Evolutionary conservation across 2,797 vertebrate species (phyloP).

Genomic region (Channa striata): DNA sequence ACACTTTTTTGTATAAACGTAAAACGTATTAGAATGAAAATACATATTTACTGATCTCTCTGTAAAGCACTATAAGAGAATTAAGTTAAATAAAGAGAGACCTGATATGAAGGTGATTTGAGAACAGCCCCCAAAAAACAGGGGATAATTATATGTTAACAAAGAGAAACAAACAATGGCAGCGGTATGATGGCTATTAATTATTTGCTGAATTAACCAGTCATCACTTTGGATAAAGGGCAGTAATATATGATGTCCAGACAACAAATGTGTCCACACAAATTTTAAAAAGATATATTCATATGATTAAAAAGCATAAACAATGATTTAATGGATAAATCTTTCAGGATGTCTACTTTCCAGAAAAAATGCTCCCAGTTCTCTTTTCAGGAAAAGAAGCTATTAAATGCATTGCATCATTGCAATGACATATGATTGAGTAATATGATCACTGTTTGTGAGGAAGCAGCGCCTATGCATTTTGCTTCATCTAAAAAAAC

Average conservation of each 20-base stretch:
- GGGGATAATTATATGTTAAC: background rate
- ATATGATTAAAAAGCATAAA: too few relatives aligned
- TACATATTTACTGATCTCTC: background rate
- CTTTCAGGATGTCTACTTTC: background rate
- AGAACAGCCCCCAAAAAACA: background rate
- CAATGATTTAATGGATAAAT: background rate
- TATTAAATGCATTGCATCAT: too few relatives aligned
- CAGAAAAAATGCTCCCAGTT: background rate
- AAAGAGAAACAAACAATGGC: background rate
- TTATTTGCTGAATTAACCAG: slow-evolving; percentile 1
- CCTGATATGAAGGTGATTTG: background rate
- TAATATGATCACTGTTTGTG: background rate
- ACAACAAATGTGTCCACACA: background rate
- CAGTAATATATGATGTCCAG: background rate
- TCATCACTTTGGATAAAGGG: too few relatives aligned
- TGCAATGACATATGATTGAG: background rate
- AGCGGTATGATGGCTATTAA: background rate
- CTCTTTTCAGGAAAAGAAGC: background rate
- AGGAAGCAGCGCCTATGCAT: too few relatives aligned
- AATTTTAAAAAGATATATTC: too few relatives aligned
- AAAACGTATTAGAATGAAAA: background rate
- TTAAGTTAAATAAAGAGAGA: background rate
- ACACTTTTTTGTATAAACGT: slow-evolving; percentile 29
- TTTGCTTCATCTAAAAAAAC: too few relatives aligned
- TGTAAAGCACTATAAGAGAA: background rate